phyloP scores from a whole-genome alignment of 92 coral and sea anemone species.

The Virgularia gustaviana region DNA sequence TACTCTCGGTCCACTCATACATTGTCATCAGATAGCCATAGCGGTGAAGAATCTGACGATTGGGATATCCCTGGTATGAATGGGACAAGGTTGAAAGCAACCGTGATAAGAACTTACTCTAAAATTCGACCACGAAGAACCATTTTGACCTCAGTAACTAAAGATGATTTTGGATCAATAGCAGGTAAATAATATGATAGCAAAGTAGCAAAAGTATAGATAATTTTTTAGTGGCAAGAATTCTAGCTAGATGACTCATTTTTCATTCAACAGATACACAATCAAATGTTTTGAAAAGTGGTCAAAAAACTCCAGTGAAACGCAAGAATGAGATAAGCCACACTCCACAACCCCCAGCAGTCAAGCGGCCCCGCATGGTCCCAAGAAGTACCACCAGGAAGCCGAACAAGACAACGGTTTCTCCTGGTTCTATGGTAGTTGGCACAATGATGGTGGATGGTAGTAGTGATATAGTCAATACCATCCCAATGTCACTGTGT shows the following conservation, averaged over 20 bases:
- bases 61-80: slow-evolving; percentile 19
- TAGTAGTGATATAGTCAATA: neutral
- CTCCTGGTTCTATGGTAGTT: slow-evolving; percentile 14
- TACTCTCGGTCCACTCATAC: no score
- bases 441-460: neutral
- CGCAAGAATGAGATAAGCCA: no score
- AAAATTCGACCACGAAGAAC: slow-evolving; percentile 13
- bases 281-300: no score
- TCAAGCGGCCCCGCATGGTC: no score
- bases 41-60: neutral
- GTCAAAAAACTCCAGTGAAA: no score
- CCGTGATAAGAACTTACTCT: slow-evolving; percentile 14
- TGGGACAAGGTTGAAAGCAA: neutral
- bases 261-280: no score
- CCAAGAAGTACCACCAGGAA: no score
- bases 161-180: neutral
- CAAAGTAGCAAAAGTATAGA: neutral
- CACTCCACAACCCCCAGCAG: no score
- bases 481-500: slow-evolving; percentile 10
- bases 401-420: slow-evolving; percentile 19
- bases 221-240: neutral
- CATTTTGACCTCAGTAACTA: neutral
- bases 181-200: neutral
- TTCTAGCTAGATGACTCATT: neutral
- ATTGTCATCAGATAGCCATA: no score